Evolutionary conservation across 1,140 invertebrate species (phyloP).

Genomic region (Dendroctonus ponderosae): DNA sequence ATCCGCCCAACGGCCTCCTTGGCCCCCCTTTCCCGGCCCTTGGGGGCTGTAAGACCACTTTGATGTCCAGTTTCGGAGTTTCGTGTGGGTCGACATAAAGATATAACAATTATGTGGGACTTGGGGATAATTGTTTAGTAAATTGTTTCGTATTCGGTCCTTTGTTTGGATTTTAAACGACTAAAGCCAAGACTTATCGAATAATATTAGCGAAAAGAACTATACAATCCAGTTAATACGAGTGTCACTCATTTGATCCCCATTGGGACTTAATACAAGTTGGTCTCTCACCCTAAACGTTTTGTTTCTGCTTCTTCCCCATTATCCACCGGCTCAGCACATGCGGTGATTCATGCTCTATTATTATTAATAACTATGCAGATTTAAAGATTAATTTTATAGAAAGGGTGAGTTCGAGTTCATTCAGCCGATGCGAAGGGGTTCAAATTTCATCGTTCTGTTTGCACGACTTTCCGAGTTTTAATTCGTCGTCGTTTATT

Average conservation of each 20-base stretch:
- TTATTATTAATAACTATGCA: constrained; percentile 27
- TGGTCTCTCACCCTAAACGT: too few relatives aligned
- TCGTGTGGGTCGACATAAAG: not conserved
- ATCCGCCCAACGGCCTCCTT: not conserved
- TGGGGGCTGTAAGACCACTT: constrained; percentile 21
- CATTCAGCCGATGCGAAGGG: constrained; percentile 6
- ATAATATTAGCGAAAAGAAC: too few relatives aligned
- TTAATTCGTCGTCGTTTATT: not conserved
- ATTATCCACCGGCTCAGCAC: constrained; percentile 11
- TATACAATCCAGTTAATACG: too few relatives aligned
- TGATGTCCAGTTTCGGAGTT: constrained; percentile 25
- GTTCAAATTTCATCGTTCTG: constrained; percentile 5
- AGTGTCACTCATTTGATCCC: too few relatives aligned
- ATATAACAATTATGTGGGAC: constrained; percentile 8
- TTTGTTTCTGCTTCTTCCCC: constrained; percentile 4
- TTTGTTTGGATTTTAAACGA: not conserved
- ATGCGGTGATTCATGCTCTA: constrained; percentile 22
- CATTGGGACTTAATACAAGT: too few relatives aligned
- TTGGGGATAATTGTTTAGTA: constrained; percentile 18
- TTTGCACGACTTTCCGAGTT: too few relatives aligned
- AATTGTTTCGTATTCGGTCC: constrained; percentile 1
- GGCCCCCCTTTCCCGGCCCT: not conserved
- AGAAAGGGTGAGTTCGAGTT: constrained; percentile 10
- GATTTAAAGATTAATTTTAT: constrained; percentile 27
- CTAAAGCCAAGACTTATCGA: not conserved